Base-by-base conservation (phyloP, 2,113 vertebrate genomes). In the Willisornis vidua region DNA sequence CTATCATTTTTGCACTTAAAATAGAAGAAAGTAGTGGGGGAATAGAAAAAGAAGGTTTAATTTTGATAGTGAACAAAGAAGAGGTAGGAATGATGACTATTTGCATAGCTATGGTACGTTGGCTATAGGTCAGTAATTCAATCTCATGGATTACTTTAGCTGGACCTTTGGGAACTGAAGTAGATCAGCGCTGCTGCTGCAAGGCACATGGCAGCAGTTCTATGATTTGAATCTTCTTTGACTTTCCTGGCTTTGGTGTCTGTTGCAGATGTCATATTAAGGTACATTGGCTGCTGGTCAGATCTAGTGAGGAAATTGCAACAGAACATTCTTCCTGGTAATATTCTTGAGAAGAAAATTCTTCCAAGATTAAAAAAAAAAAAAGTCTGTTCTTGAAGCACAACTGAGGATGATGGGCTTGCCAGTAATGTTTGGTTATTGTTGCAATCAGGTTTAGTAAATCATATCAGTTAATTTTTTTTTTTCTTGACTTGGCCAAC, bases 381-480 rank as follows among this genome's bases (percentile, higher is more conserved):
- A 82, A 77, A 4, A 67, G 0, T 1, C 1, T 61, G 22, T 22
- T 63, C 18, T 8, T 81, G 52, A 14, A 45, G 15, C 0, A 0
- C 1, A 7, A 14, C 16, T 90, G 14, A 12, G 4, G 10, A 39
- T 35, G 68, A n/a, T 33, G 14, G 11, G 10, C 4, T 49, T 45
- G 4, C 45, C 45, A 54, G 14, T 37, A 77, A 62, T 61, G 16
- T 62, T 26, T 24, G 19, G 35, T 72, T 73, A 7, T 48, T 61
- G 14, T 37, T 83, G 29, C 22, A 58, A 0, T 70, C 26, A 77
- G 5, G 6, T 49, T 45, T 57, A 51, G 15, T 76, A 83, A 83
- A 76, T 51, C 28, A 51, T 10, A 12, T 14, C 29, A 7, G 7
- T 28, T 70, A 22, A 16, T 29, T 19, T 24, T 8, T 7, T 33